phyloP scores from a whole-genome alignment of 37 sponge, comb jelly and placozoan species.

The Beroe ovata region DNA sequence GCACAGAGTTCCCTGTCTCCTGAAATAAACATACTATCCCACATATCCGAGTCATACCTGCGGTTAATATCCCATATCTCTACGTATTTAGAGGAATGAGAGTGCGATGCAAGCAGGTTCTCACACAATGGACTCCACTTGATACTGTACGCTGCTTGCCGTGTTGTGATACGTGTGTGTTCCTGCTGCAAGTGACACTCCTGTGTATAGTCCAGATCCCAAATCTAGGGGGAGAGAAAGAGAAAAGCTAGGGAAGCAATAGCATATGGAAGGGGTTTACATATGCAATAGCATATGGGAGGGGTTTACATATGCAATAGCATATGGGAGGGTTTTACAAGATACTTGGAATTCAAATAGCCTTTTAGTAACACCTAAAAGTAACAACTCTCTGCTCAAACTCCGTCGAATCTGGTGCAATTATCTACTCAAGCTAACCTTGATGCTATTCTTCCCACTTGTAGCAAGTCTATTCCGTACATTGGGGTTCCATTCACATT shows the following conservation, averaged over 20 bases:
- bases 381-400: too few relatives aligned
- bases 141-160: conserved; percentile 31
- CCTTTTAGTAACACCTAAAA: too few relatives aligned
- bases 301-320: too few relatives aligned
- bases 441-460: conserved; percentile 37
- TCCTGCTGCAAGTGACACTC: conserved; percentile 10
- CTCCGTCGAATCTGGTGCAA: too few relatives aligned
- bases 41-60: background rate
- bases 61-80: conserved; percentile 64
- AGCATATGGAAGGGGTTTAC: too few relatives aligned
- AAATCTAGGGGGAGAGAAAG: background rate
- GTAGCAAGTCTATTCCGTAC: conserved; percentile 22
- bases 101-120: conserved; percentile 40
- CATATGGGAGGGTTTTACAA: too few relatives aligned
- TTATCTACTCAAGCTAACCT: conserved; percentile 35
- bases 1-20: too few relatives aligned
- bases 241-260: too few relatives aligned
- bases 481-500: conserved; percentile 56
- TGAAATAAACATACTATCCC: too few relatives aligned
- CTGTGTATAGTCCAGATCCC: conserved; percentile 23
- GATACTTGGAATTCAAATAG: too few relatives aligned
- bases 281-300: too few relatives aligned
- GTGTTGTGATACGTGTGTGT: background rate
- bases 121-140: conserved; percentile 65
- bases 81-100: conserved; percentile 35